Evolutionary conservation across 2,113 vertebrate genomes (phyloP).

Genomic region (Platycercus adscitus): DNA sequence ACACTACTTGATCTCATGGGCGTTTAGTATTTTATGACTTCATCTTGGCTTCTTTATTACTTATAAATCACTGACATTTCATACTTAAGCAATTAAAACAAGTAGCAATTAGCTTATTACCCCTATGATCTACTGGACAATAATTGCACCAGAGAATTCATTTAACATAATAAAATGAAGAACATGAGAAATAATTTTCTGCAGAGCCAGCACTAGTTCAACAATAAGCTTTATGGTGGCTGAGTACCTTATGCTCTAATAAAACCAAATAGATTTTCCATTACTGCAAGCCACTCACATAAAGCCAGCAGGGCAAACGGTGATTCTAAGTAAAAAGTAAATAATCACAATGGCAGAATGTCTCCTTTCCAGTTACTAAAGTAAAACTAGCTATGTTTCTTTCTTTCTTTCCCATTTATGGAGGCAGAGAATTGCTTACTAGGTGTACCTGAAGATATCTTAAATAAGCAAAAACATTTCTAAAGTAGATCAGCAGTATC

Average conservation of each 20-base stretch:
- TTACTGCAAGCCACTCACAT: slow-evolving; percentile 63
- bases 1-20: background rate
- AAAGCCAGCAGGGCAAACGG: slow-evolving; percentile 47
- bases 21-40: slow-evolving; percentile 42
- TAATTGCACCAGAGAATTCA: slow-evolving; percentile 55
- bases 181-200: slow-evolving; percentile 68
- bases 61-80: slow-evolving; percentile 61
- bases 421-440: background rate
- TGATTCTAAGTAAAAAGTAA: slow-evolving; percentile 66
- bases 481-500: background rate
- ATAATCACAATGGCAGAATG: slow-evolving; percentile 31
- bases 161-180: slow-evolving; percentile 69
- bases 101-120: slow-evolving; percentile 68
- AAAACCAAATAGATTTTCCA: slow-evolving; percentile 73
- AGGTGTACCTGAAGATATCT: background rate
- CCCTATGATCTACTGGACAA: slow-evolving; percentile 61
- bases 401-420: background rate
- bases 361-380: slow-evolving; percentile 2
- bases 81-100: slow-evolving; percentile 70
- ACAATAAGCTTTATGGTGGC: slow-evolving; percentile 68
- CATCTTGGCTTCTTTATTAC: slow-evolving; percentile 54
- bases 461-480: background rate
- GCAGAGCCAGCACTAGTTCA: slow-evolving; percentile 57
- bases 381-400: background rate
- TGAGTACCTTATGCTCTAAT: slow-evolving; percentile 65